Conservation (phyloP, 2,797 vertebrate species). For the Enoplosus armatus region DNA sequence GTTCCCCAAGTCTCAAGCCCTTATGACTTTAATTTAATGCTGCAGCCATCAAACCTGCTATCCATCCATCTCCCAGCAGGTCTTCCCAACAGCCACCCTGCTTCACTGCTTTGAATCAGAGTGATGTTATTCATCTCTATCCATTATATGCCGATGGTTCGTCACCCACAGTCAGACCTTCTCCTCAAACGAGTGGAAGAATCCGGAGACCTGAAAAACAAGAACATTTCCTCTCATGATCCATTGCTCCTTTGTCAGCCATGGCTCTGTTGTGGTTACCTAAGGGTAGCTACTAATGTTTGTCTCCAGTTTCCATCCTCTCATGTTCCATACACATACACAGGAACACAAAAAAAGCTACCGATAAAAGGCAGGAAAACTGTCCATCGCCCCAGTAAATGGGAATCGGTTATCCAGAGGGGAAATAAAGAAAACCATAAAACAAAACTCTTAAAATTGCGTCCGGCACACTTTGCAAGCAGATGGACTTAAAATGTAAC, state of each 20-base stretch:
- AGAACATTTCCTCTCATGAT: slow-evolving; percentile 68
- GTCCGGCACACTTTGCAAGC: slow-evolving; percentile 30
- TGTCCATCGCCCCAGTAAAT: slow-evolving; percentile 43
- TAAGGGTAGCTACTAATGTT: slow-evolving; percentile 65
- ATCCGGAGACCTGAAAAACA: slow-evolving; percentile 66
- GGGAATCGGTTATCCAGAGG: slow-evolving; percentile 52
- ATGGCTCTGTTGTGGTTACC: slow-evolving; percentile 76
- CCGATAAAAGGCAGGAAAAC: slow-evolving; percentile 68
- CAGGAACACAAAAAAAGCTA: slow-evolving; percentile 58
- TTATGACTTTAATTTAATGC: slow-evolving; percentile 38
- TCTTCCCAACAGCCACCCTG: slow-evolving; percentile 13
- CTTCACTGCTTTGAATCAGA: slow-evolving; percentile 17
- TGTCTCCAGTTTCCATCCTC: slow-evolving; percentile 64
- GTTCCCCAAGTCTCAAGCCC: neutral
- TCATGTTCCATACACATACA: slow-evolving; percentile 65
- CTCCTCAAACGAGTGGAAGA: slow-evolving; percentile 44
- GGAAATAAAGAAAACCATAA: slow-evolving; percentile 51
- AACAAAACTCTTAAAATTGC: slow-evolving; percentile 40
- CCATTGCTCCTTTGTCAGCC: slow-evolving; percentile 64
- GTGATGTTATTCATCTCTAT: slow-evolving; percentile 36
- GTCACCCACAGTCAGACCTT: slow-evolving; percentile 41
- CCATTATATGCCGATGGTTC: slow-evolving; percentile 9
- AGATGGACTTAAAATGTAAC: slow-evolving; percentile 28
- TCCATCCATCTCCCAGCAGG: slow-evolving; percentile 40
- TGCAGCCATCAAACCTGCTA: slow-evolving; percentile 12